Conservation (phyloP, 2,797 vertebrate species). For the Sphenodon punctatus region DNA sequence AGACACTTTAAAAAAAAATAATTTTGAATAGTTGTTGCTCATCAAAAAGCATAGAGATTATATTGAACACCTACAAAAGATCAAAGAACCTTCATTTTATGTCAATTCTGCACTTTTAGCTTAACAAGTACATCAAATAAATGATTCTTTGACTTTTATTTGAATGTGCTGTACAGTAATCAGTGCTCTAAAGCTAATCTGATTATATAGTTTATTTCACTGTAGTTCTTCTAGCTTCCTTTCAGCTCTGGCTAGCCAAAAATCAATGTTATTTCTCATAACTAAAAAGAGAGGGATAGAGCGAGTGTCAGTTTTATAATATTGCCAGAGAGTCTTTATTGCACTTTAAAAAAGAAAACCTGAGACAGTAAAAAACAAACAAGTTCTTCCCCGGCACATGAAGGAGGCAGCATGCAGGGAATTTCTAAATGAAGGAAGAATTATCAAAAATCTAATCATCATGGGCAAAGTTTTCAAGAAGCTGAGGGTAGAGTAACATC, state of each 20-base stretch:
- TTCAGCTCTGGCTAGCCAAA: constrained; percentile 14
- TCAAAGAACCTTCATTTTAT: constrained; percentile 61
- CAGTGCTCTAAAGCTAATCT: constrained; percentile 58
- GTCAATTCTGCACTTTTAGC: constrained; percentile 52
- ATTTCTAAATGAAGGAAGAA: constrained; percentile 25
- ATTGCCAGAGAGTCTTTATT: not conserved
- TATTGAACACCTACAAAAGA: constrained; percentile 59
- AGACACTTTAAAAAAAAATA: constrained; percentile 47
- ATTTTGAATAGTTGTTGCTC: constrained; percentile 38
- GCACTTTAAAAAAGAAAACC: not conserved
- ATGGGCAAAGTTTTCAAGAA: constrained; percentile 14
- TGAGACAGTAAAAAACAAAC: constrained; percentile 1
- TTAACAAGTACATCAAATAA: constrained; percentile 45
- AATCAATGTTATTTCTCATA: constrained; percentile 12
- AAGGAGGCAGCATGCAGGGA: constrained; percentile 7
- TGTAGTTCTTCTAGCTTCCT: constrained; percentile 31
- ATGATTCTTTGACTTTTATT: constrained; percentile 40
- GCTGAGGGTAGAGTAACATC: constrained; percentile 38
- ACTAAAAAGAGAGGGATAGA: constrained; percentile 27
- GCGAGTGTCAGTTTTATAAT: constrained; percentile 34
- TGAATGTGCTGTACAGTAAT: constrained; percentile 53
- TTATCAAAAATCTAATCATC: constrained; percentile 29
- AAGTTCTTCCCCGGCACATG: constrained; percentile 11
- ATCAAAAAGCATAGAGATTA: constrained; percentile 10
- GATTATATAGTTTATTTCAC: constrained; percentile 53